Evolutionary conservation across 1,140 invertebrate genomes (phyloP), one percentile per base, ranked within the genome.

Genomic region (Dinoponera quadriceps): DNA sequence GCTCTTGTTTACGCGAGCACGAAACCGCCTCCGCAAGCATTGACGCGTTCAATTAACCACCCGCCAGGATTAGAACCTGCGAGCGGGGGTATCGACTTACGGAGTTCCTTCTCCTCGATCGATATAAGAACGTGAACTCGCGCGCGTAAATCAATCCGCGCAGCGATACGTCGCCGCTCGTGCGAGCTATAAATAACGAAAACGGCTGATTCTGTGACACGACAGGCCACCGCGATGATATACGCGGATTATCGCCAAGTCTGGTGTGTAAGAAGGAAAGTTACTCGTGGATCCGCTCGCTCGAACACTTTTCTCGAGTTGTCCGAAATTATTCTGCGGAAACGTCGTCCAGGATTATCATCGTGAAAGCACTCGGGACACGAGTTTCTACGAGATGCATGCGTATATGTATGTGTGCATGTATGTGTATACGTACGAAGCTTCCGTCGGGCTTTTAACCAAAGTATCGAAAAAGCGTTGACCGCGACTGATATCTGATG

Each of bases 41-140:
- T 55, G 68, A 87, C 75, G 83, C 84, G 88, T 91, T 89, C 84
- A 87, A 88, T 91, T 90, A 90, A 89, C 78, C 29, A 85, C 51
- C 48, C 65, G 16, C 57, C 25, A 71, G 69, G 73, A 85, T 89
- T 73, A 82, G 63, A 54, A 77, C 22, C 59, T 66, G 65, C 18
- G 9, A 71, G 51, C 20, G 38, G n/a, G n/a, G n/a, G 22, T 48
- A 73, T 82, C 60, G 44, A 75, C 55, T 75, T 75, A 55, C 33
- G 11, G 4, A 55, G n/a, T 57, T 80, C 13, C 25, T 20, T 3
- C 18, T 33, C 7, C 3, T 2, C 27, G 65, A 63, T 63, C 27
- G 27, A 57, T 27, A 9, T 4, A 80, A 57, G 22, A 69, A 51
- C 33, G n/a, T 57, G 54, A 25, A 54, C 59, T 22, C 49, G 5